Evolutionary conservation across 2,797 vertebrate species (phyloP), one percentile per base, ranked within the genome.

Genomic region (Urosaurus nigricauda): DNA sequence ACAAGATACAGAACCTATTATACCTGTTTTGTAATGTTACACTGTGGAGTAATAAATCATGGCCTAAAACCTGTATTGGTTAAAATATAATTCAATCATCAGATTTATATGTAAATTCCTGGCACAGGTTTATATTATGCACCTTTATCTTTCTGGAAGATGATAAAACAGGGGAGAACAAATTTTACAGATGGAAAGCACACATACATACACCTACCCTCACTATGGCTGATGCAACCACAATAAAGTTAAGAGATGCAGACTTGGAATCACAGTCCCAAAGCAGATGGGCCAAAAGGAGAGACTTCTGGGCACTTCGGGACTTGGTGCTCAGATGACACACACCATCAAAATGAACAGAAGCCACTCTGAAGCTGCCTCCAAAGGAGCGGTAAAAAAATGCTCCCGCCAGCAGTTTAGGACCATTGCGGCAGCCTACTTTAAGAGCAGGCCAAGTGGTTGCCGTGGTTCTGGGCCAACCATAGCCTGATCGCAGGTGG

Each of bases 81-180:
- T 80, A 79, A 85, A 56, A 47, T 37, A 63, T 63, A 60, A 74
- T 40, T 85, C 4, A 85, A 80, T 47, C 8, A 85, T 53, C 17
- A 80, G 24, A 26, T 60, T 29, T 74, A 63, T 75, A 75, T 87
- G n/a, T 37, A 13, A 80, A 6, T 26, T 80, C 40, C 70, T 63
- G 0, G 2, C n/a, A 85, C 0, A 53, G 13, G 37, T 43, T 70
- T 40, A n/a, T 75, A 88, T 2, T 7, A 13, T 58, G 14, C 17
- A 37, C 19, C 35, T 78, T 77, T 51, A 21, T 40, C 19, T 53
- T 14, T 75, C 43, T 9, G 53, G 3, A 12, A 82, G 16, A 70
- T 26, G 17, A 1, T 71, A 40, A 43, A 9, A 14, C 5, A n/a
- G n/a, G 14, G 16, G 16, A 68, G 56, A 71, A 32, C 68, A 60